These are phyloP conservation scores for Dascyllus trimaculatus DNA, from an alignment of 2,113 vertebrate genomes.

Conservation along the genomic window DNA sequence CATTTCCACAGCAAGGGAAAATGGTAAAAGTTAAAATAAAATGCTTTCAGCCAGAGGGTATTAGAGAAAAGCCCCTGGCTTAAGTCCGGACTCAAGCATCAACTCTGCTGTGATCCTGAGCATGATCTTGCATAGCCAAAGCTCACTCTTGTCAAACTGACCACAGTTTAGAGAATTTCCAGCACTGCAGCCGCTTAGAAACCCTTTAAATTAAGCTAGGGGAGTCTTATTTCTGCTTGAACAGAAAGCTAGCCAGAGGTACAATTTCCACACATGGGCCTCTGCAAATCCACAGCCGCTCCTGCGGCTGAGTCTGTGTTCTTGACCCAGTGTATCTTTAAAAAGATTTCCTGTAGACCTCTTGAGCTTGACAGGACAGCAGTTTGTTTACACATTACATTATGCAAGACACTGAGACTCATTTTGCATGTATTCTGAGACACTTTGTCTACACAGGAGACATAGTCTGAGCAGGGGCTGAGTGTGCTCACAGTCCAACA, in stretches of 20 bases:
- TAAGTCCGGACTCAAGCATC: constrained; percentile 9
- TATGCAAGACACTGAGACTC: neutral
- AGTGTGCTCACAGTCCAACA: neutral
- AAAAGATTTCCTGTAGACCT: constrained; percentile 12
- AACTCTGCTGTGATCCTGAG: constrained; percentile 23
- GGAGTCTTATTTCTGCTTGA: constrained; percentile 6
- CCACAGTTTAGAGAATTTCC: constrained; percentile 21
- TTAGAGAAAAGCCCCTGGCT: constrained; percentile 6
- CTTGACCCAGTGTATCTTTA: constrained; percentile 3
- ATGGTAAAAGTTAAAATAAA: neutral
- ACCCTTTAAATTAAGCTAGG: neutral
- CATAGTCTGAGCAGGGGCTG: neutral
- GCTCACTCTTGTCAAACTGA: constrained; percentile 10
- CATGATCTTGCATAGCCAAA: constrained; percentile 9
- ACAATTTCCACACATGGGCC: neutral
- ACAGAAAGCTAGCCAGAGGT: constrained; percentile 8
- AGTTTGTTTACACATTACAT: constrained; percentile 13
- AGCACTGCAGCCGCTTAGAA: constrained; percentile 10
- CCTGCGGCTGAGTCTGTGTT: neutral
- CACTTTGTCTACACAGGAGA: neutral
- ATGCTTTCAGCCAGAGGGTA: constrained; percentile 2
- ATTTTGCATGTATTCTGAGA: constrained; percentile 2
- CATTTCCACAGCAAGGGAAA: constrained; percentile 6
- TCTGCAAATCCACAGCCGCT: constrained; percentile 13
- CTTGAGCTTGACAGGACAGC: constrained; percentile 10